Evolutionary conservation across 2,113 vertebrate genomes (phyloP).

Genomic region (Eurystomus gularis): DNA sequence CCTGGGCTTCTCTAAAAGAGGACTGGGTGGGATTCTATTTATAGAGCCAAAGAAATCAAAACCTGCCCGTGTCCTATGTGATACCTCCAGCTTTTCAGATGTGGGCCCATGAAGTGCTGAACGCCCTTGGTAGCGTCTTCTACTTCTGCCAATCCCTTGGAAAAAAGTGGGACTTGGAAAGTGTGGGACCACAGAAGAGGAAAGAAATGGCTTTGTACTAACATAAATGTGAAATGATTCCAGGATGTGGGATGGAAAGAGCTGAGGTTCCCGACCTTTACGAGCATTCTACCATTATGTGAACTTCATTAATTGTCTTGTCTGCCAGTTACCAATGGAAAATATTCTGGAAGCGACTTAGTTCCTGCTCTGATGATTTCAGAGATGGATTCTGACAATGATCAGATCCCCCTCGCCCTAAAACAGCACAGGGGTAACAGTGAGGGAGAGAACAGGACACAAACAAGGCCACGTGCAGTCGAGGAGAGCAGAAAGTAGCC

Average conservation of each 20-base stretch:
- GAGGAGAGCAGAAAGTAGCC: not conserved
- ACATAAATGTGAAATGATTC: not conserved
- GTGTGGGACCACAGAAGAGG: not conserved
- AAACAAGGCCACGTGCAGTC: not conserved
- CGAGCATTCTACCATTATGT: not conserved
- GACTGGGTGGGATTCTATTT: constrained; percentile 50
- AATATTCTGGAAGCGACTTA: not conserved
- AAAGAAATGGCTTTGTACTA: not conserved
- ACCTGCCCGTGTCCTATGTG: not conserved
- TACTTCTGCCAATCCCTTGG: not conserved
- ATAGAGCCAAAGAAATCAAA: constrained; percentile 67
- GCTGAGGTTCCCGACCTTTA: not conserved
- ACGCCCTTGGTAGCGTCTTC: not conserved
- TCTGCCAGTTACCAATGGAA: not conserved
- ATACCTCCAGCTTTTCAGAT: constrained; percentile 20
- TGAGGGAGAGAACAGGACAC: no score
- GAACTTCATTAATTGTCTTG: not conserved
- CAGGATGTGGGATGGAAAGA: not conserved
- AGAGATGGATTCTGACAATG: not conserved
- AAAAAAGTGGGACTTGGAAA: not conserved
- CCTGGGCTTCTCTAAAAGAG: constrained; percentile 38
- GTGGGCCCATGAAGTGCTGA: not conserved
- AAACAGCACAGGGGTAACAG: not conserved
- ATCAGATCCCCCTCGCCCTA: not conserved
- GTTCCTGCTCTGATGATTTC: not conserved